Percentiles rank a stretch among this genome's conserved stretches.
Evolutionary conservation across 2,888 invertebrate genomes (phyloP).

Genomic region (Mechanitis mazaeus): DNA sequence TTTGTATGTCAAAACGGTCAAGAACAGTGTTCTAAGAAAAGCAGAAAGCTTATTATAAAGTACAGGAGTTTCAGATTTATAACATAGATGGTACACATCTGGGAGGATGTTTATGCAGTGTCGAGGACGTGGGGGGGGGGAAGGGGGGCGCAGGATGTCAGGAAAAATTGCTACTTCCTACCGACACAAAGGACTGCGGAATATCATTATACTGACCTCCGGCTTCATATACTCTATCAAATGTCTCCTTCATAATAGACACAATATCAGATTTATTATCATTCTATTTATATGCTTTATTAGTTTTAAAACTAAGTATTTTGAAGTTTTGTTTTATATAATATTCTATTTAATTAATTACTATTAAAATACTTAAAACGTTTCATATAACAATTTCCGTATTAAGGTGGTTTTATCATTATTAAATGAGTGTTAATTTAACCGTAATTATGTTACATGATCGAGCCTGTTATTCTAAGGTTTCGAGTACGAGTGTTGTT

Average conservation of each 20-base stretch:
- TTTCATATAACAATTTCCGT: slow-evolving; percentile 1
- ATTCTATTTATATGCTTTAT: too few relatives aligned
- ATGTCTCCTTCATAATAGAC: slow-evolving; percentile 5
- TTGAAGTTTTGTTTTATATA: too few relatives aligned
- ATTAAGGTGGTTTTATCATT: slow-evolving; percentile 16
- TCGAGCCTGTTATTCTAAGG: slow-evolving; percentile 21
- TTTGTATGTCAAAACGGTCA: too few relatives aligned
- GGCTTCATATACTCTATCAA: slow-evolving; percentile 8
- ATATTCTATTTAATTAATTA: too few relatives aligned
- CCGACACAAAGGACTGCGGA: slow-evolving; percentile 22
- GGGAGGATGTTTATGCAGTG: slow-evolving; percentile 41
- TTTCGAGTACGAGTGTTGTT: slow-evolving; percentile 20
- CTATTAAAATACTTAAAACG: neutral
- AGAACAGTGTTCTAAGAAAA: too few relatives aligned
- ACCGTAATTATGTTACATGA: slow-evolving; percentile 29
- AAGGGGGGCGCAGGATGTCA: slow-evolving; percentile 37
- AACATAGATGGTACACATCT: slow-evolving; percentile 10
- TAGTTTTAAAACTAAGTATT: too few relatives aligned
- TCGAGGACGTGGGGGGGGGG: slow-evolving; percentile 36
- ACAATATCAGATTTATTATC: slow-evolving; percentile 7
- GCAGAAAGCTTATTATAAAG: neutral
- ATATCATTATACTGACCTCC: slow-evolving; percentile 28
- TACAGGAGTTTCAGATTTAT: neutral
- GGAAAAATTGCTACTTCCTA: slow-evolving; percentile 37
- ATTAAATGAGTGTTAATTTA: slow-evolving; percentile 29